Conservation (phyloP, 2,113 vertebrate genomes). For the Lynx canadensis region DNA sequence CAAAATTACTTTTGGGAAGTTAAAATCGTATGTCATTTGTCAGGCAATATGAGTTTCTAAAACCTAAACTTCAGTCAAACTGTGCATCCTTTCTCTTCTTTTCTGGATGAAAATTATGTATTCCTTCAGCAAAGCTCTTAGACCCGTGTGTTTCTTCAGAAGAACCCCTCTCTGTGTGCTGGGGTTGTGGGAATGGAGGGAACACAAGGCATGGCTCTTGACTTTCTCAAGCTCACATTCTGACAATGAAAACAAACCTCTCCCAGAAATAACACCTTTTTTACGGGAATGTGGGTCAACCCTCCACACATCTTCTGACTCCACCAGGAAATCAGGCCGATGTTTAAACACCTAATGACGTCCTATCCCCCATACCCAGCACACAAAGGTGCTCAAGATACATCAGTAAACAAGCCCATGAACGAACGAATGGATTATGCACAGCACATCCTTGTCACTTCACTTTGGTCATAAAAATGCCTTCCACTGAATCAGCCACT, state of each 20-base stretch:
- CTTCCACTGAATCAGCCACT: background rate
- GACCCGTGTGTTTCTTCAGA: background rate
- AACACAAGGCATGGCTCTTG: rapidly evolving
- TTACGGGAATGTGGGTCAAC: too few species aligned
- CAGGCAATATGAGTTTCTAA: background rate
- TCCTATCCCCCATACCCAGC: background rate
- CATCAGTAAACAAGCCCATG: background rate
- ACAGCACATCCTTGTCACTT: too few species aligned
- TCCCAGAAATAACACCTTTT: background rate
- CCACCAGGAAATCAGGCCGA: background rate
- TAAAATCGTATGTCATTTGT: background rate
- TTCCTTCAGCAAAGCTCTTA: background rate
- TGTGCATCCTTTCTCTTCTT: background rate
- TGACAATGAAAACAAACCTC: background rate
- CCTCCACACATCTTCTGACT: background rate
- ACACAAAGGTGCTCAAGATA: background rate
- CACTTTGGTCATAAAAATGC: background rate
- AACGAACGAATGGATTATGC: background rate
- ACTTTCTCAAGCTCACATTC: background rate
- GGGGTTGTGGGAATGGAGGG: background rate
- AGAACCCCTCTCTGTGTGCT: background rate
- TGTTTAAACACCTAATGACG: background rate
- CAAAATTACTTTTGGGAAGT: background rate
- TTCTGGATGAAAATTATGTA: background rate
- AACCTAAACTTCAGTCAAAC: background rate